These are phyloP conservation scores for Geotrupes spiniger DNA, from an alignment of 2,888 invertebrate genomes.

Conservation along the genomic window DNA sequence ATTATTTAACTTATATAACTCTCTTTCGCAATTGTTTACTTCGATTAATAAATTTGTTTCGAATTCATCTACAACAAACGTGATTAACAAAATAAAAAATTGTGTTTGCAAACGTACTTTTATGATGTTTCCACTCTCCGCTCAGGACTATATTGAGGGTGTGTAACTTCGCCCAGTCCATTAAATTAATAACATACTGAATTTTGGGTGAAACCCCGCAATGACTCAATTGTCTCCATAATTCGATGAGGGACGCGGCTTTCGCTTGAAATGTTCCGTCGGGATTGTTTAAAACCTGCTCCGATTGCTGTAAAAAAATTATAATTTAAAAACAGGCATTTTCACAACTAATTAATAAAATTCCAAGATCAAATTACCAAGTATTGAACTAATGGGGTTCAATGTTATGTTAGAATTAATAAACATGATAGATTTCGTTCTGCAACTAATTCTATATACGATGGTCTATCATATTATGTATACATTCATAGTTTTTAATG, in stretches of 20 bases:
- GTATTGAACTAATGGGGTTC: too few species aligned
- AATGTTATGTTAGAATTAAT: too few species aligned
- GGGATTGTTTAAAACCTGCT: constrained; percentile 43
- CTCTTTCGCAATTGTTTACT: constrained; percentile 42
- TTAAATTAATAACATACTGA: constrained; percentile 42
- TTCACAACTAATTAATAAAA: constrained; percentile 12
- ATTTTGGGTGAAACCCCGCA: constrained; percentile 39
- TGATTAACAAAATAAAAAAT: constrained; percentile 8
- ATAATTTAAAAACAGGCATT: background rate
- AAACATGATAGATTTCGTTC: too few species aligned
- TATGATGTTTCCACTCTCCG: constrained; percentile 45
- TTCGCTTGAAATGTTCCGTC: constrained; percentile 40
- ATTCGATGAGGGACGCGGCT: constrained; percentile 41
- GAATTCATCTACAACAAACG: constrained; percentile 33
- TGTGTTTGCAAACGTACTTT: constrained; percentile 34
- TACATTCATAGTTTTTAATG: constrained; percentile 9
- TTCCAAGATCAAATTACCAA: too few species aligned
- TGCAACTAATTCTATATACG: too few species aligned
- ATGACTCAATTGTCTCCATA: constrained; percentile 42
- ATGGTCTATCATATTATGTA: too few species aligned
- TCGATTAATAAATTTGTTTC: constrained; percentile 33
- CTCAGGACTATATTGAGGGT: constrained; percentile 46
- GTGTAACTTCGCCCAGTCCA: constrained; percentile 48
- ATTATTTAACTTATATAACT: constrained; percentile 39
- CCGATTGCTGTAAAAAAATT: constrained; percentile 42